Evolutionary conservation across 2,797 vertebrate genomes (phyloP).

Genomic region (Todus mexicanus): DNA sequence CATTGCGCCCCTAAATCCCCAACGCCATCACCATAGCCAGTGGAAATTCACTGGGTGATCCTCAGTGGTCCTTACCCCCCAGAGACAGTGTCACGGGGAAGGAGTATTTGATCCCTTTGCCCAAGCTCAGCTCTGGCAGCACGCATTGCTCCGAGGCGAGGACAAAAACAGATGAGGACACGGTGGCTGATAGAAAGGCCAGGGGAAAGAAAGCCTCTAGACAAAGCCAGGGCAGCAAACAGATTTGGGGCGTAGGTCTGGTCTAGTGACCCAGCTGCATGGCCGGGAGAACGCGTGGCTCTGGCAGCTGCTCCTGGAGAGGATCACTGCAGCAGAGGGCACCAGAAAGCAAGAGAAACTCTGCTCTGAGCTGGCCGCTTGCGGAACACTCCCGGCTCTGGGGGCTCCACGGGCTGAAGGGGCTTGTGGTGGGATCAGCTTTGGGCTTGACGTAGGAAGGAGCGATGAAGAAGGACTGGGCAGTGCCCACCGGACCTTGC

Average conservation of each 20-base stretch:
- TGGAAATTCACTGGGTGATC: not conserved
- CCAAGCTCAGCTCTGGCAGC: not conserved
- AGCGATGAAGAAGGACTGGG: accelerated
- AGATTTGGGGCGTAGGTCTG: not conserved
- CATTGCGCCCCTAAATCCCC: too few species aligned
- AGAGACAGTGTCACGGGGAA: not conserved
- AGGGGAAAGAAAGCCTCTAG: not conserved
- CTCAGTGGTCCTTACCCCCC: not conserved
- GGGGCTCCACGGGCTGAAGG: not conserved
- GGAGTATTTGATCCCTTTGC: not conserved
- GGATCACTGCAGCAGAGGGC: constrained; percentile 47
- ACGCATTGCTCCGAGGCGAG: not conserved
- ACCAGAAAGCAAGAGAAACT: constrained; percentile 10
- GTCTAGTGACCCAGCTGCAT: not conserved
- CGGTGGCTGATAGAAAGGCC: not conserved
- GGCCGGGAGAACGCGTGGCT: accelerated
- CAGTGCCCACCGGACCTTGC: too few species aligned
- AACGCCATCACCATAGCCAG: not conserved
- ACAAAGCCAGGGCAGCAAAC: not conserved
- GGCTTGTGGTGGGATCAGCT: not conserved
- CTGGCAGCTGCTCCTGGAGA: not conserved
- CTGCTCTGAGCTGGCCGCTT: not conserved
- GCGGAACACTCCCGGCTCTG: accelerated
- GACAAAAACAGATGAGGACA: too few species aligned
- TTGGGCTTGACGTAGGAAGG: not conserved